Evolutionary conservation across 2,113 vertebrate genomes (phyloP), one percentile per base, ranked within the genome.

Genomic region (Cairina moschata): DNA sequence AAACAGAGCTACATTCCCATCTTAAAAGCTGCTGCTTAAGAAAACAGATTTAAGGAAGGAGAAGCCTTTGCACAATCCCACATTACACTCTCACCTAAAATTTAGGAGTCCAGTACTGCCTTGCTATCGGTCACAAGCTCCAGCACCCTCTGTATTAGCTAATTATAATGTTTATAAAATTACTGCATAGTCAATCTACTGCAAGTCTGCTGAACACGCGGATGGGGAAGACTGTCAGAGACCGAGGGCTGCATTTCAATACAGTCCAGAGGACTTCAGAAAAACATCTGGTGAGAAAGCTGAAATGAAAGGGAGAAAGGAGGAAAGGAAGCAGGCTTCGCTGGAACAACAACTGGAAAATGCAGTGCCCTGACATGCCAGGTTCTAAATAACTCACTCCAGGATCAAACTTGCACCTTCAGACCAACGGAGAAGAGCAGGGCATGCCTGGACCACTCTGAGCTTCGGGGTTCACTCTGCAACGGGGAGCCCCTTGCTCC

Each of bases 361-460:
- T 4, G 36, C 26, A 9, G 2, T 16, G 12, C 11, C 29, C 7
- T 32, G 7, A 21, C 32, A 44, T 17, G 3, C 32, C 69, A 9
- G 31, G 34, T 12, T 42, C 44, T 71, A 60, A 13, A 34, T 28
- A 68, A 83, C 44, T 8, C 1, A 1, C 52, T 34, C 34, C 11
- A n/a, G 56, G 58, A 60, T 71, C 23, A 52, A 80, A 25, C 58
- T 4, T 26, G 11, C 21, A 59, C 31, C 42, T 46, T 34, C 25
- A 21, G 44, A 75, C n/a, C 67, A 79, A 25, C 0, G 3, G 15
- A 72, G 62, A 18, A 56, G 46, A 4, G 0, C 0, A 50, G 13
- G 20, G 21, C 2, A 1, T 52, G 11, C 9, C 0, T 0, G 44
- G 21, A 62, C 4, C 10, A 7, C 26, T 4, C 13, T 15, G 7